Evolutionary conservation across 2,797 vertebrate species (phyloP).

Genomic region (Hyperoplus immaculatus): DNA sequence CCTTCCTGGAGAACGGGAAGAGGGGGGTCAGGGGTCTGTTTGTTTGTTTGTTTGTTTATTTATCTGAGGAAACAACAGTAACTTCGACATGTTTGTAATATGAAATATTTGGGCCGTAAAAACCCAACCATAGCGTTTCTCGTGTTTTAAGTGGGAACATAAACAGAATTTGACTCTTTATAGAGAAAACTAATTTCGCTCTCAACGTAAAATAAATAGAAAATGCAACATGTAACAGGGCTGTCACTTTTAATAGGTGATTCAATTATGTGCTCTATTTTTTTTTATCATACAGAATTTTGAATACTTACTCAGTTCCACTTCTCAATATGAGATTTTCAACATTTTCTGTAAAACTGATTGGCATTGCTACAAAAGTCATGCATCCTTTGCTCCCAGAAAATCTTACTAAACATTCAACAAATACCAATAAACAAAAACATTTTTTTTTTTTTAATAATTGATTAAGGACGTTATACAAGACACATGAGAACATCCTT

Average conservation of each 20-base stretch:
- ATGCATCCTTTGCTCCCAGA: background rate
- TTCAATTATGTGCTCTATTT: no score
- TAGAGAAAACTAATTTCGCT: background rate
- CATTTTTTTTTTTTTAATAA: background rate
- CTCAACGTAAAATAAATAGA: background rate
- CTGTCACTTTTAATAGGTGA: background rate
- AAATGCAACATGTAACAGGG: background rate
- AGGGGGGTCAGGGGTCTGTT: conserved; percentile 42
- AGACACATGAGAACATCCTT: conserved; percentile 45
- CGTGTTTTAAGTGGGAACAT: background rate
- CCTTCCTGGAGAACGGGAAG: conserved; percentile 70
- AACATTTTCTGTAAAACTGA: no score
- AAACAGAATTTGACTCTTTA: background rate
- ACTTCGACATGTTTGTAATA: conserved; percentile 1
- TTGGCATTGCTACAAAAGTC: background rate
- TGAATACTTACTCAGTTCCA: background rate
- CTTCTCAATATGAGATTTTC: background rate
- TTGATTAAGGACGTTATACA: background rate
- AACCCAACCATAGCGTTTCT: background rate
- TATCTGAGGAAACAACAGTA: background rate
- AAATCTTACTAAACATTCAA: no score
- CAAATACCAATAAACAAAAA: no score
- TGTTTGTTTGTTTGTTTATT: conserved; percentile 54
- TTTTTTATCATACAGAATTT: background rate
- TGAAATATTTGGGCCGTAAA: background rate